These are phyloP conservation scores for Botia almorhae DNA, from an alignment of 2,797 vertebrate species.

Conservation along the genomic window DNA sequence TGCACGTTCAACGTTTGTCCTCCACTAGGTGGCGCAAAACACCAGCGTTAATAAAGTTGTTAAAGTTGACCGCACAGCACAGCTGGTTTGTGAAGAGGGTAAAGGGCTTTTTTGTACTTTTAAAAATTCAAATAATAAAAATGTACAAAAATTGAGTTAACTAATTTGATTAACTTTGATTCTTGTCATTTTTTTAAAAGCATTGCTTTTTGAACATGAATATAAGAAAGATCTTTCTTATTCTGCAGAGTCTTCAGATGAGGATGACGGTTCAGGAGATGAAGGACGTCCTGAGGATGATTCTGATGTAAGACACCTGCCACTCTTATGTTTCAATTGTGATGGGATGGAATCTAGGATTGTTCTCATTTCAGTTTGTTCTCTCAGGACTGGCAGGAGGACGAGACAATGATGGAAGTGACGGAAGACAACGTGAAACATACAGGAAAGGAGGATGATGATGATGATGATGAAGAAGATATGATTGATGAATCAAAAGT, in stretches of 20 bases:
- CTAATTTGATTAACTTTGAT: too few relatives aligned
- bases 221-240: neutral
- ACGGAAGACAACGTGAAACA: constrained; percentile 58
- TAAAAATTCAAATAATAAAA: too few relatives aligned
- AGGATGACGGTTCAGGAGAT: constrained; percentile 87
- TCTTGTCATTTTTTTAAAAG: too few relatives aligned
- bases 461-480: constrained; percentile 65
- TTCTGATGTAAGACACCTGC: constrained; percentile 85
- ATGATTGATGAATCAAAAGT: constrained; percentile 86
- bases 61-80: constrained; percentile 81
- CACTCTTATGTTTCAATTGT: neutral
- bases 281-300: constrained; percentile 87
- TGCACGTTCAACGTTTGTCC: neutral
- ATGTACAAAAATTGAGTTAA: too few relatives aligned
- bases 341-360: neutral
- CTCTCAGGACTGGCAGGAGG: constrained; percentile 90
- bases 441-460: constrained; percentile 64
- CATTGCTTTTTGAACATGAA: too few relatives aligned
- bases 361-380: neutral
- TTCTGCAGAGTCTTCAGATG: constrained; percentile 89
- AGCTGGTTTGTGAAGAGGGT: too few relatives aligned
- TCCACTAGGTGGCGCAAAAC: constrained; percentile 84
- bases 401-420: constrained; percentile 71
- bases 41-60: constrained; percentile 68
- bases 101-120: too few relatives aligned